phyloP scores from a whole-genome alignment of 1,140 invertebrate genomes.

The Nasonia vitripennis region DNA sequence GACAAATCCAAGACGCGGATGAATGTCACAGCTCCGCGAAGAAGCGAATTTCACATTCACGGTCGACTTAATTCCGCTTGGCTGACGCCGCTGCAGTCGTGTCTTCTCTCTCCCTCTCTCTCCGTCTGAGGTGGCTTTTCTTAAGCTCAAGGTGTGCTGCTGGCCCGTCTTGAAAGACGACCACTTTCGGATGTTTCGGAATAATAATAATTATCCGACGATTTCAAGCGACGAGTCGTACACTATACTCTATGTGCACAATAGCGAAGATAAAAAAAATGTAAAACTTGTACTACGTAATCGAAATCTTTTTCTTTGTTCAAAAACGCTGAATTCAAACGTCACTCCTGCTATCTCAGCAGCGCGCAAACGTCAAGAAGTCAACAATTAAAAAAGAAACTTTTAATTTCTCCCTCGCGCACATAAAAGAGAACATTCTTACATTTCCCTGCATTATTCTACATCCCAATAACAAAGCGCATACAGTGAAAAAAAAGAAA shows the following conservation, averaged over 20 bases:
- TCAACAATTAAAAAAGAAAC: background rate
- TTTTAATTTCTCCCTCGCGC: background rate
- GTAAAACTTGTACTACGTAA: no score
- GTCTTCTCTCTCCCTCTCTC: no score
- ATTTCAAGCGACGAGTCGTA: no score
- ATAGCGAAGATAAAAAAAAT: no score
- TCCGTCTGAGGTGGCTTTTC: background rate
- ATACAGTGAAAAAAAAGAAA: background rate
- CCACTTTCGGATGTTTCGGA: background rate
- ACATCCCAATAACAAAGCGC: background rate
- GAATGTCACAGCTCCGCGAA: conserved; percentile 35
- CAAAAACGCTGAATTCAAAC: no score
- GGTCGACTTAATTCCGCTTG: conserved; percentile 51
- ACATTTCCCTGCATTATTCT: background rate
- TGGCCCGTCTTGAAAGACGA: background rate
- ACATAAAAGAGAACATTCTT: no score
- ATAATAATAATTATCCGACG: no score
- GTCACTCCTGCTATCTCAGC: no score
- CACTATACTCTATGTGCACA: no score
- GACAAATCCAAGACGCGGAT: conserved; percentile 59
- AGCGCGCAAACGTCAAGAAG: no score
- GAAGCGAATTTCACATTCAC: conserved; percentile 49
- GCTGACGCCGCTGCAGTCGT: background rate
- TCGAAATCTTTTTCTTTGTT: no score
- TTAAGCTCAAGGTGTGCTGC: background rate